Conservation (phyloP, 2,888 invertebrate species). For the Rhodophaea formosa region DNA sequence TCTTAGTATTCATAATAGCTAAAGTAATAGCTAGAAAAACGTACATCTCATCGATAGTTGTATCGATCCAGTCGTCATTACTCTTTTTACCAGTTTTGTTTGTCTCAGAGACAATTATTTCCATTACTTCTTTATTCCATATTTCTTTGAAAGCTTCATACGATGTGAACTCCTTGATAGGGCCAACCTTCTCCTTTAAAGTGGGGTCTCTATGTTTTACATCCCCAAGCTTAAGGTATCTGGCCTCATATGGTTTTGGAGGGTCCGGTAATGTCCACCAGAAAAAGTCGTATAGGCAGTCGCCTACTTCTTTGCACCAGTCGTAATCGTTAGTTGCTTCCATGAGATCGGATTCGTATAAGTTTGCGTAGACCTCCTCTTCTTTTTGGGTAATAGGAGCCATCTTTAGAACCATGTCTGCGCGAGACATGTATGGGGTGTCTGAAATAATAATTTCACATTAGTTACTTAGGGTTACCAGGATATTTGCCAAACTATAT, state of each 20-base stretch:
- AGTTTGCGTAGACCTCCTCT: not conserved
- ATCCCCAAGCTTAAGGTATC: not conserved
- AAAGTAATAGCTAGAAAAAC: slow-evolving; percentile 2
- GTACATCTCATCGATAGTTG: not conserved
- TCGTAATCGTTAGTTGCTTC: not conserved
- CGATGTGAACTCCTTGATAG: not conserved
- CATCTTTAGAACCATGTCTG: slow-evolving; percentile 6
- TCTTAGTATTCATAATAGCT: not conserved
- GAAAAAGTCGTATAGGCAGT: not conserved
- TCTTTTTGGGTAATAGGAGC: not conserved
- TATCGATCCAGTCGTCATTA: slow-evolving; percentile 1
- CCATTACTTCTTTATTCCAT: slow-evolving; percentile 1
- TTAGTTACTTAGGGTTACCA: not conserved
- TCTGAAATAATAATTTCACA: not conserved
- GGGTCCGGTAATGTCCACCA: not conserved
- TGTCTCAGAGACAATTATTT: not conserved
- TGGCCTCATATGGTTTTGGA: not conserved
- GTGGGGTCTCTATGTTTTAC: not conserved
- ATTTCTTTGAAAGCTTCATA: not conserved
- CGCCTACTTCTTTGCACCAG: not conserved
- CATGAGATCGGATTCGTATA: not conserved
- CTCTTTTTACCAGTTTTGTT: not conserved
- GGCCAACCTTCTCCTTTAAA: not conserved
- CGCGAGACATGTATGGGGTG: not conserved
- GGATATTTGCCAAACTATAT: too few species aligned